Conservation (phyloP, 2,113 vertebrate species). For the Apaloderma vittatum region DNA sequence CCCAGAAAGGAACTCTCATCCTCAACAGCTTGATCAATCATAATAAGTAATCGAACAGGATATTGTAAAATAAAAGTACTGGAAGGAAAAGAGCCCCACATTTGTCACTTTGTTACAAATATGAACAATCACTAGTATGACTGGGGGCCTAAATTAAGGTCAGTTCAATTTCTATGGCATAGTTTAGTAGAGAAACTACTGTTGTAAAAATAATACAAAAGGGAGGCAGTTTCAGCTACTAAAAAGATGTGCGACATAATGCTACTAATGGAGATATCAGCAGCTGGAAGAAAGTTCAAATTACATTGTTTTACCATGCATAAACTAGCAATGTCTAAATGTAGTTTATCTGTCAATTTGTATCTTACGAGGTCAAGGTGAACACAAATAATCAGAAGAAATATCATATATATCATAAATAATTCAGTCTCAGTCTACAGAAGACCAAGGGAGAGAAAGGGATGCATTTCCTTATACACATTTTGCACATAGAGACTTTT, state of each 20-base stretch:
- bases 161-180: neutral
- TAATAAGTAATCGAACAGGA: neutral
- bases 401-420: fast-evolving
- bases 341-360: neutral
- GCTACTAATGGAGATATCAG: neutral
- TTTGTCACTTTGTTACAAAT: neutral
- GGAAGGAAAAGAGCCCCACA: neutral
- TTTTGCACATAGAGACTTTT: neutral
- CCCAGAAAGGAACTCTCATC: neutral
- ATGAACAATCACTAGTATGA: neutral
- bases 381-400: neutral
- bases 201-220: neutral
- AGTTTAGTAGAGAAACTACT: neutral
- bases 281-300: neutral
- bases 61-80: neutral
- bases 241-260: neutral
- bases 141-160: neutral
- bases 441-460: neutral
- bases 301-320: neutral
- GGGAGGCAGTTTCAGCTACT: neutral
- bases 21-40: neutral
- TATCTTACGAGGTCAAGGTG: neutral
- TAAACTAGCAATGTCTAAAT: neutral
- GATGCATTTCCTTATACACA: neutral
- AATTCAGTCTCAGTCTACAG: neutral